Evolutionary conservation across 2,113 vertebrate species (phyloP), one percentile per base, ranked within the genome.

Genomic region (Sylvietta virens): DNA sequence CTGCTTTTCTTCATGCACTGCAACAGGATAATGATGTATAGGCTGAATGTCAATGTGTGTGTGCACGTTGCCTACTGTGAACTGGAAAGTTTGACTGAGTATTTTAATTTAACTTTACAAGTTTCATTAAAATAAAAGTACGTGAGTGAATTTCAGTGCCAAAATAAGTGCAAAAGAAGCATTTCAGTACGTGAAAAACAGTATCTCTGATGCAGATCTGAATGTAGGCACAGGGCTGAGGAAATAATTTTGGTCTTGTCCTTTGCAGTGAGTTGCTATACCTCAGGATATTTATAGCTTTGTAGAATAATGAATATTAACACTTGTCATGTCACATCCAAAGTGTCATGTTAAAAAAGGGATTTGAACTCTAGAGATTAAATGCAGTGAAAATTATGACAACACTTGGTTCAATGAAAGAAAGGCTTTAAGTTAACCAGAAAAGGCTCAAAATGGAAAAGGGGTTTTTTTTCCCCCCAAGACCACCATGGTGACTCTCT

Each of bases 251-350:
- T 78, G 67, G 85, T 93, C 6, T 0, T 90, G 88, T 96, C 92
- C 93, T 94, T 95, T 86, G 86, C 90, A 90, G 76, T 69, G 72
- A 93, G 67, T 81, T 95, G 80, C 83, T 84, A 15, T 93, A 93
- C 76, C 65, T 88, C 80, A 71, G 37, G 82, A 65, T 96, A 93
- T 96, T 96, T 96, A 97, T 92, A 96, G 90, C 86, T 86, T 78
- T 69, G 53, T 66, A 67, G 90, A 94, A 93, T 94, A 94, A 96
- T 96, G 90, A 96, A 96, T 97, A 96, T 97, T 96, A 97, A 96
- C 96, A 92, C 91, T 94, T 95, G 91, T 95, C 94, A 95, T 91
- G 86, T 95, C 88, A 81, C 60, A 93, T 94, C 78, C 85, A 94
- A 92, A 95, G 82, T 89, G 91, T 88, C 92, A 69, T 69, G 69